Percentiles rank a stretch among this genome's conserved stretches.
These are phyloP conservation scores for Telmatochromis sp. DNA, from an alignment of 2,113 vertebrate genomes.

Conservation along the genomic window DNA sequence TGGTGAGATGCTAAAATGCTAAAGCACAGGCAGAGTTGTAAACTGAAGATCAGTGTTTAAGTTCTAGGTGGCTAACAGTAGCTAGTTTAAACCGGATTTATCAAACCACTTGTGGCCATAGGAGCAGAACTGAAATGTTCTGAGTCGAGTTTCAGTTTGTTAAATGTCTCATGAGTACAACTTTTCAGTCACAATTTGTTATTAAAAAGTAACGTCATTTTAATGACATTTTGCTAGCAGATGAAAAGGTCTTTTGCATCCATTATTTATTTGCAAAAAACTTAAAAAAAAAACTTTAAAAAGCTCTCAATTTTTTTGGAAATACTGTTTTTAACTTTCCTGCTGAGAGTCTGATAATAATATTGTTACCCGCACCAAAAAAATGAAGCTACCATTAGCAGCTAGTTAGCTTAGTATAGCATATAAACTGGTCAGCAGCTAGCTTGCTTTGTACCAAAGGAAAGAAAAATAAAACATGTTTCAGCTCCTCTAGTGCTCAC, in stretches of 20 bases:
- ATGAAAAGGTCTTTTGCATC: accelerated
- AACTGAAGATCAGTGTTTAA: background rate
- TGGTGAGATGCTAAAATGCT: background rate
- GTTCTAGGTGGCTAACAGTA: background rate
- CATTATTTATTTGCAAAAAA: background rate
- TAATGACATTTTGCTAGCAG: background rate
- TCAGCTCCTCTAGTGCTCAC: accelerated
- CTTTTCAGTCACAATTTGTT: background rate
- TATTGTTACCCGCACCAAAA: background rate
- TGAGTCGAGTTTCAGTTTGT: background rate
- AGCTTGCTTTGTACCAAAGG: background rate
- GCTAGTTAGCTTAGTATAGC: background rate
- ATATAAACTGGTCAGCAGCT: accelerated
- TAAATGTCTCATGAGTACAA: background rate
- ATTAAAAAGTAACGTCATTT: background rate
- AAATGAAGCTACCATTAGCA: background rate
- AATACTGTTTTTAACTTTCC: background rate
- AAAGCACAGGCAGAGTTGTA: background rate
- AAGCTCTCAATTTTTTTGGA: too few species aligned
- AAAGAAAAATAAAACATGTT: background rate
- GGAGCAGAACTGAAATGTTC: background rate
- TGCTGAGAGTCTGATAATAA: background rate
- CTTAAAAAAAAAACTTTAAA: too few species aligned
- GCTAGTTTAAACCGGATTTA: background rate
- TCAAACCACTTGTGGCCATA: background rate